Base-by-base conservation (phyloP, 2,113 vertebrate species). In the Carassius carassius region DNA sequence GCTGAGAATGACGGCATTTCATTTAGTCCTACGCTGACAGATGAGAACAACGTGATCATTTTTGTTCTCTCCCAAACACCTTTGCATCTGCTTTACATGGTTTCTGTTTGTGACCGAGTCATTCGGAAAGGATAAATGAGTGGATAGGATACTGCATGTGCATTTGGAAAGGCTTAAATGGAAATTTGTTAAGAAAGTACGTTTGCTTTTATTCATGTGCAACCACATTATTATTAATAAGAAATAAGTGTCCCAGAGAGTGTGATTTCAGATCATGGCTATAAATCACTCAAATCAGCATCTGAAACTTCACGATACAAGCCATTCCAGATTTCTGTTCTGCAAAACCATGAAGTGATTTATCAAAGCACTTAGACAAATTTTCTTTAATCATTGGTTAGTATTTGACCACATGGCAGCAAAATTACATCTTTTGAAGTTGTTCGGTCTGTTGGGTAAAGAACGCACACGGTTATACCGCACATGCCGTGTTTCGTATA, bases 51-150 rank as follows among this genome's bases (percentile, higher is more conserved):
- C 78, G 13, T n/a, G 78, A 25, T 12, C 62, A 29, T 51, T 81
- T 67, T 35, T 60, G n/a, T 35, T 21, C 49, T 56, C 74, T 32
- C 51, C 10, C 17, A 78, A 78, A 78, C 32, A 60, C 12, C 12
- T 81, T 69, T 81, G 79, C 62, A 81, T 81, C 23, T 81, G 21
- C 44, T 81, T 81, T 81, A 35, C 62, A 81, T 81, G 41, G 17
- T 35, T 69, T 81, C 11, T 69, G 60, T 69, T 69, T 67, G 11
- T 63, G 78, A 76, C 41, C 4, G 7, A 77, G 74, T 25, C 60
- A 63, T 63, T 65, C 14, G 23, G 1, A 78, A 41, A 6, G 37
- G 17, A 13, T 23, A 56, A 73, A 73, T 23, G 19, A 44, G 69
- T 44, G 19, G 35, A 35, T 58, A 58, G 51, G 54, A 70, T 11